Base-by-base conservation (phyloP, 1,140 invertebrate genomes). In the Meloidogyne chitwoodi region DNA sequence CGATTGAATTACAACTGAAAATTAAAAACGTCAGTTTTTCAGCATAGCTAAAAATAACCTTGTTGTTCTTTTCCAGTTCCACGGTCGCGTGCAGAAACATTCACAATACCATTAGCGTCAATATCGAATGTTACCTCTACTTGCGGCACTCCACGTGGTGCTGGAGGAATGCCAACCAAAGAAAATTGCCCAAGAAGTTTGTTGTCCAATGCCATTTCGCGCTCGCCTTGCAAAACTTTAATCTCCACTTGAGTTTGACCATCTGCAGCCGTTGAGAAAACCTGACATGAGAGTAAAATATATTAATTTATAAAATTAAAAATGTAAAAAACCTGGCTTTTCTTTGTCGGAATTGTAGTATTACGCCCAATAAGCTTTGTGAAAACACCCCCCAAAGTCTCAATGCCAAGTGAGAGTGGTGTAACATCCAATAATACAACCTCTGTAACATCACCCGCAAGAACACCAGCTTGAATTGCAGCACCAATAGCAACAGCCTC, bases 41-140 rank as follows among this genome's bases (percentile, higher is more conserved):
- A n/a, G n/a, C n/a, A n/a, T n/a, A n/a, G n/a, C n/a, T n/a, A n/a
- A n/a, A n/a, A n/a, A 48, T 34, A 73, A 94, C 93, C 98, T 90
- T 99, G 95, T 89, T 99, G 96, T 90, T 99, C 96, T 88, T 98
- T 98, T 83, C 96, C 96, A 80, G 96, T 98, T 81, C 95, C 96
- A 89, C 98, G 97, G 85, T 99, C 96, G 80, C 93, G 91, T 2
- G 97, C 96, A 19, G 94, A 96, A 1, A 99, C 96, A 88, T 99
- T 94, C 14, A 99, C 96, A 88, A 99, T 99, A 75, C 96, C 96
- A 88, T 99, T 99, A 64, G 96, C 96, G 90, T 99, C 96, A 88
- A 99, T 99, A 85, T 99, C 96, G 89, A 99, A 99, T 14, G 96
- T 96, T 19, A 99, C 96, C 38, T 95, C 95, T 80, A 97, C 85